phyloP scores from a whole-genome alignment of 2,888 invertebrate species.

The Acleris literana region DNA sequence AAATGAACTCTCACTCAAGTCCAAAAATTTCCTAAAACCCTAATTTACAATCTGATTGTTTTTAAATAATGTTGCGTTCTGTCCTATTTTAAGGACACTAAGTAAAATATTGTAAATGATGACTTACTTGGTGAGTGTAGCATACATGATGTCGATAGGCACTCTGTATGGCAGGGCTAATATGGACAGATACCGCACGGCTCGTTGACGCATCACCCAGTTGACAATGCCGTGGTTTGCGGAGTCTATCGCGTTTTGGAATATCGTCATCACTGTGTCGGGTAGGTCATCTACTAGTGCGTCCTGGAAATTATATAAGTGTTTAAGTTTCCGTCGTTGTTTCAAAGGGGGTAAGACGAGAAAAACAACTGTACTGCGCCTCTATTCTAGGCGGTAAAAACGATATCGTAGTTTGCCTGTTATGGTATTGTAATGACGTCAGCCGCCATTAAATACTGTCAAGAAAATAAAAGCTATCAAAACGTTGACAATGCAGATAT shows the following conservation, averaged over 20 bases:
- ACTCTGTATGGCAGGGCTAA: slow-evolving; percentile 93
- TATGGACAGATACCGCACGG: slow-evolving; percentile 91
- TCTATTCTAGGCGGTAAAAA: too few species aligned
- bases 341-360: too few species aligned
- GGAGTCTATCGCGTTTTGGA: slow-evolving; percentile 96
- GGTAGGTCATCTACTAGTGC: slow-evolving; percentile 94
- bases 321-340: neutral
- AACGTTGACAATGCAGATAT: too few species aligned
- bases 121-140: slow-evolving; percentile 94
- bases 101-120: neutral
- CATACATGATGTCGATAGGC: slow-evolving; percentile 94
- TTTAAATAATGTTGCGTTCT: neutral
- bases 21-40: too few species aligned
- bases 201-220: slow-evolving; percentile 94
- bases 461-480: too few species aligned
- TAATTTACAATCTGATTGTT: neutral
- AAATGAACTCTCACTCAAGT: too few species aligned
- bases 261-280: slow-evolving; percentile 93
- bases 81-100: neutral
- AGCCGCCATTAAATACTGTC: too few species aligned
- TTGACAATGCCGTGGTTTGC: slow-evolving; percentile 95
- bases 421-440: too few species aligned
- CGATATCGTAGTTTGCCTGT: too few species aligned
- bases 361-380: too few species aligned
- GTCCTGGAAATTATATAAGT: slow-evolving; percentile 81